Evolutionary conservation across 2,888 invertebrate genomes (phyloP).

Genomic region (Athetis lepigone): DNA sequence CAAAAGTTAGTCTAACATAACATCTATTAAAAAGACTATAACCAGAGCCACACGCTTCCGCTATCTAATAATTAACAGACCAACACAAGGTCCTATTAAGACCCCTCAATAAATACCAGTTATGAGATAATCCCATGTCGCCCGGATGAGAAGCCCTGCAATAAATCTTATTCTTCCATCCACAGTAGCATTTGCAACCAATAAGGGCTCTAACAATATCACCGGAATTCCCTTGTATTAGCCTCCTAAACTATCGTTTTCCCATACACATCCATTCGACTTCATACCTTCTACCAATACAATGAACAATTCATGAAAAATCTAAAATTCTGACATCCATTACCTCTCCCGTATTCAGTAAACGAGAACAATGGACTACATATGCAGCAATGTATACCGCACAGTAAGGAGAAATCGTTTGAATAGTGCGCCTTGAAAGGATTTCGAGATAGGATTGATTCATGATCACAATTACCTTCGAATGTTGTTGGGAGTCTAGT

Average conservation of each 20-base stretch:
- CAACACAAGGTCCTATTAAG: neutral
- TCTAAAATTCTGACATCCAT: slow-evolving; percentile 58
- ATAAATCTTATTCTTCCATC: slow-evolving; percentile 41
- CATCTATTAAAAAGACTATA: neutral
- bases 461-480: slow-evolving; percentile 88
- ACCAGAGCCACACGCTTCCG: neutral
- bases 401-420: slow-evolving; percentile 63
- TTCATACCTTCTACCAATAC: slow-evolving; percentile 58
- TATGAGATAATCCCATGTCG: slow-evolving; percentile 37
- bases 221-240: slow-evolving; percentile 78
- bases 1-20: neutral
- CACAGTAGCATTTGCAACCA: slow-evolving; percentile 64
- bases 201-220: slow-evolving; percentile 76
- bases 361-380: slow-evolving; percentile 41
- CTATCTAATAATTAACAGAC: slow-evolving; percentile 1
- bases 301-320: slow-evolving; percentile 53
- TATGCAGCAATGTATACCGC: slow-evolving; percentile 67
- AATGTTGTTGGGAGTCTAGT: slow-evolving; percentile 81
- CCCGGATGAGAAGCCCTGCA: slow-evolving; percentile 10
- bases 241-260: slow-evolving; percentile 78
- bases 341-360: slow-evolving; percentile 53
- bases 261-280: slow-evolving; percentile 68
- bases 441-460: slow-evolving; percentile 87
- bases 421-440: slow-evolving; percentile 72
- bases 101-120: slow-evolving; percentile 34